These are phyloP conservation scores for Passer montanus DNA, from an alignment of 2,113 vertebrate species.

Conservation along the genomic window DNA sequence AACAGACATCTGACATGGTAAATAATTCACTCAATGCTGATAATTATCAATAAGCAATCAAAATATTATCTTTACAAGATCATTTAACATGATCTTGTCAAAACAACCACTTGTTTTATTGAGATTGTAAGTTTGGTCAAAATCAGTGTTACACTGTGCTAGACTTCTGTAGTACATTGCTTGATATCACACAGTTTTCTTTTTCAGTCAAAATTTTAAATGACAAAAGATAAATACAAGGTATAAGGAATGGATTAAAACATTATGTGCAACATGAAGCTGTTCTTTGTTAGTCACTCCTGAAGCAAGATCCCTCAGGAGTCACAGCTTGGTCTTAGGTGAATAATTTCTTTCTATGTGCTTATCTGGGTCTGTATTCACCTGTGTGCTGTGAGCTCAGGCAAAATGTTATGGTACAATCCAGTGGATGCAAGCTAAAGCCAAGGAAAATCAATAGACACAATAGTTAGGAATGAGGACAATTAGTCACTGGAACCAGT, in stretches of 20 bases:
- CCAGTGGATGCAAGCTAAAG: not conserved
- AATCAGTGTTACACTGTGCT: not conserved
- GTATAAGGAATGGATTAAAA: not conserved
- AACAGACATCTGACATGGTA: not conserved
- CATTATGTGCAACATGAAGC: not conserved
- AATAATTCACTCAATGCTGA: not conserved
- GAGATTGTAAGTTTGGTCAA: not conserved
- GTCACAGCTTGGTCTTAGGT: not conserved
- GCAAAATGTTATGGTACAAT: not conserved
- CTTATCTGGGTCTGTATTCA: not conserved
- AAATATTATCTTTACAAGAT: not conserved
- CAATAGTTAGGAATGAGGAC: not conserved
- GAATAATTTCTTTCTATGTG: not conserved
- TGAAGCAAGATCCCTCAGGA: not conserved
- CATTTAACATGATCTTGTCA: not conserved
- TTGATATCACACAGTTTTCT: not conserved
- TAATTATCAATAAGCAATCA: not conserved
- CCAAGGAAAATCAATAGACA: not conserved
- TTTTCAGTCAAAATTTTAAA: not conserved
- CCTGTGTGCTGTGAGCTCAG: not conserved
- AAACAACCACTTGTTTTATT: not conserved
- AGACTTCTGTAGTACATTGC: not conserved
- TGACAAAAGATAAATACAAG: not conserved
- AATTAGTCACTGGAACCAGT: not conserved
- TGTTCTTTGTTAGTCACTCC: not conserved